Percentiles rank a stretch among this genome's conserved stretches.
These are phyloP conservation scores for Podiceps cristatus DNA, from an alignment of 2,113 vertebrate species.

Conservation along the genomic window DNA sequence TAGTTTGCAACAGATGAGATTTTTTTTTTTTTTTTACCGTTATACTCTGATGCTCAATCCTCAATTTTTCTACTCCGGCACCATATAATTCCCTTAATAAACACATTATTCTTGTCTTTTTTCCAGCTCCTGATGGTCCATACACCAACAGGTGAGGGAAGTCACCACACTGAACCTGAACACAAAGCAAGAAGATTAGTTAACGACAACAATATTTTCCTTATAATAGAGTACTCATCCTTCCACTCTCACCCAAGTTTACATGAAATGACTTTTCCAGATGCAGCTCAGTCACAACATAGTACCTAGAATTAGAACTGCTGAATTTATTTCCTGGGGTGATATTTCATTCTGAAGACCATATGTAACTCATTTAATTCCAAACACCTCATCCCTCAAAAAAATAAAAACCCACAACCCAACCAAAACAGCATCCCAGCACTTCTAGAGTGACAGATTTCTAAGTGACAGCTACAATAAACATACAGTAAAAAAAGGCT, in stretches of 20 bases:
- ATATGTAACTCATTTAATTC: neutral
- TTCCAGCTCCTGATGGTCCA: constrained; percentile 94
- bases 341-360: neutral
- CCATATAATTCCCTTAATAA: constrained; percentile 93
- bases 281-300: neutral
- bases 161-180: constrained; percentile 93
- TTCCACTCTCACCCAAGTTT: neutral
- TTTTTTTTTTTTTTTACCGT: constrained; percentile 79
- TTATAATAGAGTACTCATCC: rapidly evolving
- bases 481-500: neutral
- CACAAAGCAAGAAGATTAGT: neutral
- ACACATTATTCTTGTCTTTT: constrained; percentile 99
- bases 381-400: neutral
- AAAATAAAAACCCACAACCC: neutral
- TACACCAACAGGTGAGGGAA: constrained; percentile 96
- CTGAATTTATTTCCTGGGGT: neutral
- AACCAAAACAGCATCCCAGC: neutral
- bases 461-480: neutral
- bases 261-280: neutral
- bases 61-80: constrained; percentile 92
- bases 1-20: neutral
- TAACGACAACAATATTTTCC: neutral
- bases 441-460: neutral
- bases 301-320: neutral
- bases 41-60: constrained; percentile 95